Evolutionary conservation across 2,797 vertebrate species (phyloP).

Genomic region (Leptoclinus maculatus): DNA sequence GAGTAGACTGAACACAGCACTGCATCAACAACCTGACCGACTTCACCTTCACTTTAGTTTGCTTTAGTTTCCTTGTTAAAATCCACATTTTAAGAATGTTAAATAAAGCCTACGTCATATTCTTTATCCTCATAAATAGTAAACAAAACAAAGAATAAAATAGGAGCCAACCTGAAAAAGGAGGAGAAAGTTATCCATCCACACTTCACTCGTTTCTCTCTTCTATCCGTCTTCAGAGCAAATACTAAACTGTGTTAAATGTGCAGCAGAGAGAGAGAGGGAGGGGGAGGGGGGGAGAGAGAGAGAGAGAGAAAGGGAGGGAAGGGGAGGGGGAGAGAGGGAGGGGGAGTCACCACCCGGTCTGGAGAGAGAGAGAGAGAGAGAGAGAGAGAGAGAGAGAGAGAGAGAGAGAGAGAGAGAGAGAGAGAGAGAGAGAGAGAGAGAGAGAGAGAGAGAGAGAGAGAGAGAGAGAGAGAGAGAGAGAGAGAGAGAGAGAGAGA

Average conservation of each 20-base stretch:
- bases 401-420: neutral
- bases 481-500: conserved; percentile 22
- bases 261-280: neutral
- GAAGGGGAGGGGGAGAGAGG: conserved; percentile 25
- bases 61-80: neutral
- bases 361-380: neutral
- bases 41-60: neutral
- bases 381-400: neutral
- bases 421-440: neutral
- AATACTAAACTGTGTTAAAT: conserved; percentile 17
- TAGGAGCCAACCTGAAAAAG: conserved; percentile 67
- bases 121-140: neutral
- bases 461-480: neutral
- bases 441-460: conserved; percentile 19
- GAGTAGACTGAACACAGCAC: conserved; percentile 49
- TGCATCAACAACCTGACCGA: conserved; percentile 36
- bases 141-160: conserved; percentile 11
- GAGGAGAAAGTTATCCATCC: conserved; percentile 52
- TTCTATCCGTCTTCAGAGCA: conserved; percentile 35
- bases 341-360: too few relatives aligned
- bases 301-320: conserved; percentile 11
- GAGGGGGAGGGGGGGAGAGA: conserved; percentile 2
- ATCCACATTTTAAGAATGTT: neutral
- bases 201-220: conserved; percentile 42
- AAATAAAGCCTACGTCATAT: neutral